Percentiles rank a stretch among this genome's conserved stretches.
Evolutionary conservation across 1,140 invertebrate species (phyloP).

Genomic region (Anastrepha ludens): DNA sequence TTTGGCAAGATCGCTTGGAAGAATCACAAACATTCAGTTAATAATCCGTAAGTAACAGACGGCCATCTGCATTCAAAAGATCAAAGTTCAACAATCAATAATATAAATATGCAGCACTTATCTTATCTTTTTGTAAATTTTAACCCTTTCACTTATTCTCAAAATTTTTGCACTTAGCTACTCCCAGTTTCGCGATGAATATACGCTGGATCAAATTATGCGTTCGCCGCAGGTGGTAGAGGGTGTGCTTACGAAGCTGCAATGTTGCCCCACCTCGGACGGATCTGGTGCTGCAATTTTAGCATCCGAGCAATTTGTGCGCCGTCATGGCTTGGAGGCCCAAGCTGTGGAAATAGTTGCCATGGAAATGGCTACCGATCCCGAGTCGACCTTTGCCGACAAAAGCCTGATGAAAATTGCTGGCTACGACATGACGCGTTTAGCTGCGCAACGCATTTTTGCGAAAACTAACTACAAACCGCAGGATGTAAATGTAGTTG

Average conservation of each 20-base stretch:
- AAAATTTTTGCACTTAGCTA: conserved; percentile 75
- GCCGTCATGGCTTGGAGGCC: conserved; percentile 84
- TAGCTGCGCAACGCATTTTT: conserved; percentile 88
- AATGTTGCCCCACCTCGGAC: conserved; percentile 98
- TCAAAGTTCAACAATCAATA: neutral
- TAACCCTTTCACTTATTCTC: neutral
- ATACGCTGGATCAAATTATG: conserved; percentile 91
- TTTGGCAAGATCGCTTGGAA: conserved; percentile 98
- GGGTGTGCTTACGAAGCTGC: conserved; percentile 94
- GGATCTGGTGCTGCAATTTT: conserved; percentile 94
- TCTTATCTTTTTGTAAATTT: neutral
- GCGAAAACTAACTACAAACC: conserved; percentile 85
- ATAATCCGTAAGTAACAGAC: conserved; percentile 87
- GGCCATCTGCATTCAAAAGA: too few species aligned
- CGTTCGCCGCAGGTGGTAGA: conserved; percentile 90
- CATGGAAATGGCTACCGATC: conserved; percentile 97
- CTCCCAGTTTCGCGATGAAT: conserved; percentile 94
- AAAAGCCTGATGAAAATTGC: conserved; percentile 92
- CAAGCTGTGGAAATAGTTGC: conserved; percentile 96
- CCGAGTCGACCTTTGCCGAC: conserved; percentile 85
- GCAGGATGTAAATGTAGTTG: conserved; percentile 94
- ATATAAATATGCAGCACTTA: neutral
- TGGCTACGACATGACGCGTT: conserved; percentile 96
- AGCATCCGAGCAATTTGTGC: conserved; percentile 93
- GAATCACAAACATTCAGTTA: conserved; percentile 96